Base-by-base conservation (phyloP, 2,888 invertebrate genomes). In the Sphaeridia pumilis region DNA sequence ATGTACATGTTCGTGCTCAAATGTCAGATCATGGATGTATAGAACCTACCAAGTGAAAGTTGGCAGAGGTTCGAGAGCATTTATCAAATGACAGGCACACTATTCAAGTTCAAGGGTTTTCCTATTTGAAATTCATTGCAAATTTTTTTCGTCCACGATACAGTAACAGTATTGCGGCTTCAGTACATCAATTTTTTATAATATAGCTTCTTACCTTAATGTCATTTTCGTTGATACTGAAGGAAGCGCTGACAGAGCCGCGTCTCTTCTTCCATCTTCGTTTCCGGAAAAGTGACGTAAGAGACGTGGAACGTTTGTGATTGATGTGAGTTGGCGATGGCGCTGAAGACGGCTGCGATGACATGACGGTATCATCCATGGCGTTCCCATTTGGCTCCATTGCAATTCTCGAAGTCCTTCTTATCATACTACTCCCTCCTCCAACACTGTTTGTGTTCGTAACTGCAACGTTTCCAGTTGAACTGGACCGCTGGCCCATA, bases 191-290 rank as follows among this genome's bases (percentile, higher is more conserved):
- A 46, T 46, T 21, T 3, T 10, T 34, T 35, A 14, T 10, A 4
- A 17, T 21, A 34, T 14, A 22, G 25, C 4, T n/a, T 10, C 35
- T 58, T 58, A 68, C 67, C 66, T 69, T 71, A 43, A 69, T 67
- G 56, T 73, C 72, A 60, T 70, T 71, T 59, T 75, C 74, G 43
- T 70, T 67, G 35, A 75, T 67, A 49, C 72, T 73, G 66, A 75
- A 76, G 5, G 76, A 72, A 46, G 76, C 75, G 66, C 75, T 75
- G 56, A 75, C 65, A 41, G 71, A 68, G 25, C 68, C 67, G 57
- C 71, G 70, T 43, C 68, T 66, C 43, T 69, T 69, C 27, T 66
- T 67, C 53, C 70, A 69, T 59, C 70, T 67, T 55, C 69, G 57
- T 45, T 58, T 64, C 28, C 58, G 49, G 44, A 64, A 63, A 21